A percentile compares a stretch with the other conserved stretches of the same genome.
Conservation (phyloP, 2,888 invertebrate species). For the Polydrusus tereticollis region DNA sequence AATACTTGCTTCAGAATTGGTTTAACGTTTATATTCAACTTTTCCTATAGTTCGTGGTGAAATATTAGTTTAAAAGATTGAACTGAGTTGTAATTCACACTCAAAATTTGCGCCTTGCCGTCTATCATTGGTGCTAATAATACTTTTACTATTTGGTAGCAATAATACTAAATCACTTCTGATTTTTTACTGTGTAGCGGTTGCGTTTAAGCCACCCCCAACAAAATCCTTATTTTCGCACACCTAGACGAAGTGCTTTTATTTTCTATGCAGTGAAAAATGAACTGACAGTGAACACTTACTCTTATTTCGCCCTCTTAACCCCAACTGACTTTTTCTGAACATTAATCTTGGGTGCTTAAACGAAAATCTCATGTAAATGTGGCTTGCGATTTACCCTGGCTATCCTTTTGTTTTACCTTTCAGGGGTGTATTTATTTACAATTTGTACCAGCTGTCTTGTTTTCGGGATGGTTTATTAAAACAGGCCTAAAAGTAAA, state of each 20-base stretch:
- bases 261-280: conserved; percentile 55
- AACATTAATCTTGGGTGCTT: conserved; percentile 55
- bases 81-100: no score
- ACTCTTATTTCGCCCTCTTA: conserved; percentile 58
- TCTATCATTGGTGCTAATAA: no score
- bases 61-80: no score
- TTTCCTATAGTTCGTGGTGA: no score
- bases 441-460: conserved; percentile 26
- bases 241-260: conserved; percentile 39
- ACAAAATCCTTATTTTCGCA: conserved; percentile 16
- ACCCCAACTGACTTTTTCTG: conserved; percentile 54
- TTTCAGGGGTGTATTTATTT: conserved; percentile 23
- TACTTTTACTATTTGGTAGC: no score
- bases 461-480: not conserved
- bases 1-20: no score
- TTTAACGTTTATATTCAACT: no score
- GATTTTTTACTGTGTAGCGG: no score
- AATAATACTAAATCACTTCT: no score
- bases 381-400: conserved; percentile 42
- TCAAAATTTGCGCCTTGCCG: no score
- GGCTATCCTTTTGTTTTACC: conserved; percentile 40
- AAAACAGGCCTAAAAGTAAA: not conserved
- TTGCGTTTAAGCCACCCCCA: conserved; percentile 29
- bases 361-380: conserved; percentile 55
- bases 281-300: conserved; percentile 57